phyloP scores from a whole-genome alignment of 2,888 invertebrate genomes.

The Rugalucina vietnamica region DNA sequence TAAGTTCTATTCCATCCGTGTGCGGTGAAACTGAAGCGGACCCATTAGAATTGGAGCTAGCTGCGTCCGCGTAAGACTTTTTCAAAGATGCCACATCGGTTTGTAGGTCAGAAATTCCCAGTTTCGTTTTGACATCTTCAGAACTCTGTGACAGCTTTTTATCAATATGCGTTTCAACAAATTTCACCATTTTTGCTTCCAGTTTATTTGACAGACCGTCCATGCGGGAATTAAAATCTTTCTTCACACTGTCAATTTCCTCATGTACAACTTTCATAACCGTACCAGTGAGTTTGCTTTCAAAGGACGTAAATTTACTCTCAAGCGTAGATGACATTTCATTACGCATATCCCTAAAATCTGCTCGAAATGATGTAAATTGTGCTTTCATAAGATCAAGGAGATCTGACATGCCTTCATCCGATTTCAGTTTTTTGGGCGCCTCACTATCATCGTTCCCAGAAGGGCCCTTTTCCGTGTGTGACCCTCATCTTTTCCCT shows the following conservation, averaged over 20 bases:
- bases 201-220: neutral
- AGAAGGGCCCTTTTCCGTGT: neutral
- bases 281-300: neutral
- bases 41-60: neutral
- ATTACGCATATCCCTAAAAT: neutral
- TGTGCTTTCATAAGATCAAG: neutral
- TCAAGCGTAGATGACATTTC: neutral
- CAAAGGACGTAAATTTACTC: neutral
- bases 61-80: neutral
- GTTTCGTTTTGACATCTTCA: neutral
- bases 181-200: neutral
- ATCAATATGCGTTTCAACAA: neutral
- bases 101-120: neutral
- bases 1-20: neutral
- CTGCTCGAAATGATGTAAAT: neutral
- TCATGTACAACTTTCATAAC: slow-evolving; percentile 3
- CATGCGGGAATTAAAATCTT: neutral
- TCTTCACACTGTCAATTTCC: neutral
- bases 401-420: neutral
- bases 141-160: neutral
- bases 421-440: neutral
- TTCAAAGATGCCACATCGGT: neutral
- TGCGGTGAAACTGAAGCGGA: neutral
- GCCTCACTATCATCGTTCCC: neutral
- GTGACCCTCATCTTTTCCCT: neutral